Percentiles rank a stretch among this genome's conserved stretches.
Evolutionary conservation across 2,888 invertebrate genomes (phyloP).

Genomic region (Andrena bucephala): DNA sequence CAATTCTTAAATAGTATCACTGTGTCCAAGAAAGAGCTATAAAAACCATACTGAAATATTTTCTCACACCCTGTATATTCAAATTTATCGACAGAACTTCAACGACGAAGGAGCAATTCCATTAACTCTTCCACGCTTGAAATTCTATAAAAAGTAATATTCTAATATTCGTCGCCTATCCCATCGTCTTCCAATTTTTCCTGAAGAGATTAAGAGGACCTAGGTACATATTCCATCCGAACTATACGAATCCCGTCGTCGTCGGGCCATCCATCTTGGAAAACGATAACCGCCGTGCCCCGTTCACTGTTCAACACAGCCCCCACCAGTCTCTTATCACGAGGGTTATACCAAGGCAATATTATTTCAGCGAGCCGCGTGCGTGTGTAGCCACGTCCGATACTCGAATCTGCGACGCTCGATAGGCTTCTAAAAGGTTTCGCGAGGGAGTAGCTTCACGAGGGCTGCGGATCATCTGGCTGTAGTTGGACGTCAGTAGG

Average conservation of each 20-base stretch:
- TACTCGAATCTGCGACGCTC: conserved; percentile 35
- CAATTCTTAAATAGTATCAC: too few relatives aligned
- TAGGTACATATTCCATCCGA: neutral
- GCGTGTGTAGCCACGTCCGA: conserved; percentile 44
- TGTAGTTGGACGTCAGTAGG: neutral
- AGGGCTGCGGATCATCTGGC: conserved; percentile 22
- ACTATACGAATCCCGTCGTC: conserved; percentile 20
- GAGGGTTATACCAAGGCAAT: conserved; percentile 73
- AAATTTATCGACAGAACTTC: neutral
- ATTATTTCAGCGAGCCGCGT: conserved; percentile 72
- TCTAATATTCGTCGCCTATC: neutral
- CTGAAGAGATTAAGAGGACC: neutral
- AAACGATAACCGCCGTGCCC: conserved; percentile 64
- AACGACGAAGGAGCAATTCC: neutral
- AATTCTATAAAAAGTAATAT: neutral
- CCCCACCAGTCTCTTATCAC: conserved; percentile 61
- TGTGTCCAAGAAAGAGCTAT: too few relatives aligned
- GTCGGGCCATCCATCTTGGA: conserved; percentile 67
- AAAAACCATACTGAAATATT: neutral
- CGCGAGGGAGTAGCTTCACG: neutral
- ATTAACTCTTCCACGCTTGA: neutral
- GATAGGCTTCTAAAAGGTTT: conserved; percentile 31
- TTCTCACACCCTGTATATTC: neutral
- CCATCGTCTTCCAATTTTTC: neutral
- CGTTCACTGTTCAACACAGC: conserved; percentile 19